phyloP scores from a whole-genome alignment of 2,113 vertebrate genomes.

The Malaclemys terrapin region DNA sequence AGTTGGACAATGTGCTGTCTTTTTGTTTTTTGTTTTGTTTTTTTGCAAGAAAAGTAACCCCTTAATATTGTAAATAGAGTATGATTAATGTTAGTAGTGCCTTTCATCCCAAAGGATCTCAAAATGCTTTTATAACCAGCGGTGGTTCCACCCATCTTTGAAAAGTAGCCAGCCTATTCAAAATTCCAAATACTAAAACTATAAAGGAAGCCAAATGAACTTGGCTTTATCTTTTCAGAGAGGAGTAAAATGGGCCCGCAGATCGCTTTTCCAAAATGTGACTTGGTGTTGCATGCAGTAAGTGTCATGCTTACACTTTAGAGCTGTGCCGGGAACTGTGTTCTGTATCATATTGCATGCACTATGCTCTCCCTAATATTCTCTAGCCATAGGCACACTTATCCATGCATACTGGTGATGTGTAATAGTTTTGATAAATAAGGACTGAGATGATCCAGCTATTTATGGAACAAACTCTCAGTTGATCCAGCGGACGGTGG shows the following conservation, averaged over 20 bases:
- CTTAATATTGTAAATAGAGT: not conserved
- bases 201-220: slow-evolving; percentile 21
- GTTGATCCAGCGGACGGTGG: not conserved
- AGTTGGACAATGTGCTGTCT: not conserved
- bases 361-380: not conserved
- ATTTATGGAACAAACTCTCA: not conserved
- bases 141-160: not conserved
- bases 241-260: not conserved
- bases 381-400: not conserved
- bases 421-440: not conserved
- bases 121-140: not conserved
- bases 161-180: not conserved
- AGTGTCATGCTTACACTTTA: slow-evolving; percentile 34
- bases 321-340: slow-evolving; percentile 15
- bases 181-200: slow-evolving; percentile 2
- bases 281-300: not conserved
- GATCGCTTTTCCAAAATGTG: slow-evolving; percentile 26
- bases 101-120: not conserved
- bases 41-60: not conserved
- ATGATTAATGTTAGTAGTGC: not conserved
- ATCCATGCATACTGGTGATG: not conserved
- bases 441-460: not conserved
- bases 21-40: no score
- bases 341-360: slow-evolving; percentile 2
- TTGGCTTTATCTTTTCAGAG: slow-evolving; percentile 27